Evolutionary conservation across 1,140 invertebrate species (phyloP).

Genomic region (Mycetomoellerius zeteki): DNA sequence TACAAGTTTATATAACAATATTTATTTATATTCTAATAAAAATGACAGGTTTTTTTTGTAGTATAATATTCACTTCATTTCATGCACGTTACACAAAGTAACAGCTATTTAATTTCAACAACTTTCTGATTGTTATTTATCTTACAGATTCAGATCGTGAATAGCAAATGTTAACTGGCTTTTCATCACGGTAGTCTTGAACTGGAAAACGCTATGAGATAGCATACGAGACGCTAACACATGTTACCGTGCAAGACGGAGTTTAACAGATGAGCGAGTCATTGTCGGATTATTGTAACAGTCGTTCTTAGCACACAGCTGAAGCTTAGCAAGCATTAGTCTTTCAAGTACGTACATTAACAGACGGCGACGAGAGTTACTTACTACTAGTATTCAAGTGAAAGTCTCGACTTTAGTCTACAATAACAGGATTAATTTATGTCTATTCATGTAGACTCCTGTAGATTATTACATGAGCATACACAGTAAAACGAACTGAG

Average conservation of each 20-base stretch:
- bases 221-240: conserved; percentile 5
- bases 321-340: neutral
- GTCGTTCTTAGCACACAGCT: conserved; percentile 33
- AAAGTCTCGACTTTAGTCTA: neutral
- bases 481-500: neutral
- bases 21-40: neutral
- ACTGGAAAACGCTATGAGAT: neutral
- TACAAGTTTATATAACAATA: neutral
- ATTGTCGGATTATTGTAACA: conserved; percentile 26
- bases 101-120: neutral
- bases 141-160: neutral
- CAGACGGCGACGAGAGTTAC: conserved; percentile 26
- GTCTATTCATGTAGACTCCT: neutral
- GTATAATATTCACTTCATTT: neutral
- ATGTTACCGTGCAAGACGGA: neutral
- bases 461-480: neutral
- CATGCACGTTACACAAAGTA: neutral
- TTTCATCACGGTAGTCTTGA: neutral
- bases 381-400: neutral
- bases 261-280: conserved; percentile 31
- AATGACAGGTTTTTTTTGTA: neutral
- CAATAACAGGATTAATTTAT: conserved; percentile 17
- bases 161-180: conserved; percentile 9
- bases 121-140: neutral
- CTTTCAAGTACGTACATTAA: neutral